phyloP scores from a whole-genome alignment of 2,113 vertebrate genomes.

The Piprites chloris region DNA sequence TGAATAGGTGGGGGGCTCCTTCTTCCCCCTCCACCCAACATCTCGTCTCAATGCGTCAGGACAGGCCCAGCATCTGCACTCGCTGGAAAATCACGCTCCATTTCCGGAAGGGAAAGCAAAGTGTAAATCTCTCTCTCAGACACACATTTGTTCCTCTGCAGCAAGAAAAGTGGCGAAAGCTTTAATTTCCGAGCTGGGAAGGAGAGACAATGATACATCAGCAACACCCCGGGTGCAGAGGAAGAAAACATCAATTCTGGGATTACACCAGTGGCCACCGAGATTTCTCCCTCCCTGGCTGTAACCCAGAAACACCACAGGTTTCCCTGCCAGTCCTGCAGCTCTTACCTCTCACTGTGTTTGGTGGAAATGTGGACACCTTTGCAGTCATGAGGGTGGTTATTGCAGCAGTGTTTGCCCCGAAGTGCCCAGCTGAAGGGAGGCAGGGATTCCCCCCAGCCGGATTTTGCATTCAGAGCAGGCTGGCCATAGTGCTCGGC shows the following conservation, averaged over 20 bases:
- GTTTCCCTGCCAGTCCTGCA: accelerated
- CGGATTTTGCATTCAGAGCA: neutral
- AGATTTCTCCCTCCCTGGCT: neutral
- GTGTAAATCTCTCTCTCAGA: slow-evolving; percentile 51
- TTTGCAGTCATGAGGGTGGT: neutral
- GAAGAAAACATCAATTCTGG: slow-evolving; percentile 23
- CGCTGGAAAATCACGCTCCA: neutral
- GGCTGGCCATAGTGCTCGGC: neutral
- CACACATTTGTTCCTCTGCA: slow-evolving; percentile 17
- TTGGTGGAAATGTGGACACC: neutral
- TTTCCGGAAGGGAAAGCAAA: slow-evolving; percentile 41
- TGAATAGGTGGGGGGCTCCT: neutral
- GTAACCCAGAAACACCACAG: neutral
- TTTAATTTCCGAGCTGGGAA: slow-evolving; percentile 16
- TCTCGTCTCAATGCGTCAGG: neutral
- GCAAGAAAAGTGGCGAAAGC: slow-evolving; percentile 15
- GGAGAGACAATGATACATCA: slow-evolving; percentile 47
- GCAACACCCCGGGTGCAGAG: neutral
- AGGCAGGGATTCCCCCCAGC: neutral
- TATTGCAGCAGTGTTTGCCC: neutral
- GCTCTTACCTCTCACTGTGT: neutral
- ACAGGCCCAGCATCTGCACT: slow-evolving; percentile 23
- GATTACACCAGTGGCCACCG: neutral
- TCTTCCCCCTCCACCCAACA: neutral
- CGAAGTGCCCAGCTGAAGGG: neutral